Conservation (phyloP, 1,140 invertebrate species). For the Planococcus citri region DNA sequence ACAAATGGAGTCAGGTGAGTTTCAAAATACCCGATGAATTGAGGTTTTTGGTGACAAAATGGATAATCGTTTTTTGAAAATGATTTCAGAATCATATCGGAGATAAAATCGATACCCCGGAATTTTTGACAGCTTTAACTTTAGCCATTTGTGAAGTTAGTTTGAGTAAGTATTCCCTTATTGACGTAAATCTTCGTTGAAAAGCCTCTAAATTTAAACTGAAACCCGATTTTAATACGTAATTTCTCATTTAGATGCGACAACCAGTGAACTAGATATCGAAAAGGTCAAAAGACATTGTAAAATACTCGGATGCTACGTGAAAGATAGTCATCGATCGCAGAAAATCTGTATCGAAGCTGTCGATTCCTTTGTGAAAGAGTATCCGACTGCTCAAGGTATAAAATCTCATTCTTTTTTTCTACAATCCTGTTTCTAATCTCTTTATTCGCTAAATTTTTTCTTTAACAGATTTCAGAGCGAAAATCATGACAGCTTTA, state of each 20-base stretch:
- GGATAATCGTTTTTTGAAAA: neutral
- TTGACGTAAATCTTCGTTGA: neutral
- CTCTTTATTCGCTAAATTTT: neutral
- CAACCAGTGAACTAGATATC: neutral
- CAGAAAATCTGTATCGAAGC: neutral
- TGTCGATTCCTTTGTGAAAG: neutral
- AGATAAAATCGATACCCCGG: neutral
- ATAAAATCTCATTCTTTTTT: neutral
- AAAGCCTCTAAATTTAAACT: neutral
- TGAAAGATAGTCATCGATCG: neutral
- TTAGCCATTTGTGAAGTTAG: slow-evolving; percentile 11
- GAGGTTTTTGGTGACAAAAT: neutral
- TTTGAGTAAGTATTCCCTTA: neutral
- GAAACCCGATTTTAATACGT: neutral
- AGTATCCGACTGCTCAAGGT: neutral
- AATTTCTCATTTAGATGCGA: neutral
- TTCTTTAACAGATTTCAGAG: neutral
- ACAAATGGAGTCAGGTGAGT: slow-evolving; percentile 11
- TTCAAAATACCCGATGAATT: too few relatives aligned
- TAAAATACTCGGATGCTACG: slow-evolving; percentile 14
- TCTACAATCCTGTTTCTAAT: neutral
- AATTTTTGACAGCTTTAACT: slow-evolving; percentile 14
- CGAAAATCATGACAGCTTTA: neutral
- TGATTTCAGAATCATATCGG: slow-evolving; percentile 5
- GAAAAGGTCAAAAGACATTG: slow-evolving; percentile 8